These are phyloP conservation scores for Pyrrhura leucotis DNA, from an alignment of 2,797 vertebrate species.

Conservation along the genomic window DNA sequence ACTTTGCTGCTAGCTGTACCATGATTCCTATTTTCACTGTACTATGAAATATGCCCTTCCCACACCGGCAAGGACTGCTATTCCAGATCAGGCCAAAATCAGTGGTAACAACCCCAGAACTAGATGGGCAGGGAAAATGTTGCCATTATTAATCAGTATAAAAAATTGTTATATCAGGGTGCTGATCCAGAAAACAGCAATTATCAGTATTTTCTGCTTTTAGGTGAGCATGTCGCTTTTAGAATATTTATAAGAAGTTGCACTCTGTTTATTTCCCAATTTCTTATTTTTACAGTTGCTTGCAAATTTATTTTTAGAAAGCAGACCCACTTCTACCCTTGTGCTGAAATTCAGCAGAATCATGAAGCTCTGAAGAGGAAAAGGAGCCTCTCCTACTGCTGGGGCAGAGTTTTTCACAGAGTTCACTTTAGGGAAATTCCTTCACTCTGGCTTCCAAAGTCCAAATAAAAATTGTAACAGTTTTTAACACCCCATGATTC, in stretches of 20 bases:
- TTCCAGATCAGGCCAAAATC: not conserved
- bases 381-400: not conserved
- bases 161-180: not conserved
- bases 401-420: not conserved
- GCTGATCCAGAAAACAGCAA: not conserved
- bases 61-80: not conserved
- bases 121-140: not conserved
- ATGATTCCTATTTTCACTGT: rapidly evolving
- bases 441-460: not conserved
- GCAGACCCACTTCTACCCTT: not conserved
- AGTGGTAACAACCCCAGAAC: not conserved
- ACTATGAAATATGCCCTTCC: not conserved
- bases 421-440: not conserved
- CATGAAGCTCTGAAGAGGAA: not conserved
- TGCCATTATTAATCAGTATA: not conserved
- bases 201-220: not conserved
- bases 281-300: not conserved
- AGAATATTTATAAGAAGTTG: not conserved
- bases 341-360: not conserved
- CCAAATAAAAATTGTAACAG: not conserved
- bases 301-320: not conserved
- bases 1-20: not conserved
- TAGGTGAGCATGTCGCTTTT: not conserved
- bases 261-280: not conserved
- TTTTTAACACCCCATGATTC: not conserved